Percentiles rank a stretch among this genome's conserved stretches.
Conservation (phyloP, 37 sponge, comb jelly and placozoan species). For the Eunapius fragilis region DNA sequence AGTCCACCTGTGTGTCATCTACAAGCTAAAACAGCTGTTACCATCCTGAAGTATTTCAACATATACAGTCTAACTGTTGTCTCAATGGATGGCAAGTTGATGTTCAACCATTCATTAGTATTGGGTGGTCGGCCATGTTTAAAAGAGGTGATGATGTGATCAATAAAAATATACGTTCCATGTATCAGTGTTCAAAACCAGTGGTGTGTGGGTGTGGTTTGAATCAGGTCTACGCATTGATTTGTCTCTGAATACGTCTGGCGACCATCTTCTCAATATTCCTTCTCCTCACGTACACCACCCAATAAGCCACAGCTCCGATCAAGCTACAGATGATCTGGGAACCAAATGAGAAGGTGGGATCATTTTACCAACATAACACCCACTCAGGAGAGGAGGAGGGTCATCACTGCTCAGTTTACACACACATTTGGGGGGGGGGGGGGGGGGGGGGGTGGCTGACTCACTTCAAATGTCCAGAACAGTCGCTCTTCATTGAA, state of each 20-base stretch:
- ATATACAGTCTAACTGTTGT: neutral
- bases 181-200: too few relatives aligned
- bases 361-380: too few relatives aligned
- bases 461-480: slow-evolving; percentile 56
- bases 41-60: neutral
- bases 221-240: slow-evolving; percentile 27
- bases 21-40: neutral
- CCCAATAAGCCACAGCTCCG: slow-evolving; percentile 15
- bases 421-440: too few relatives aligned
- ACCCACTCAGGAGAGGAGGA: too few relatives aligned
- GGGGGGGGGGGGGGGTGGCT: too few relatives aligned
- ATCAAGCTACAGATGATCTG: neutral
- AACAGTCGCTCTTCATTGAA: slow-evolving; percentile 28
- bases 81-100: neutral
- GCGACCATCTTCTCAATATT: slow-evolving; percentile 42
- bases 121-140: too few relatives aligned
- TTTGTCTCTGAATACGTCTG: slow-evolving; percentile 54
- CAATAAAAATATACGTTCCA: too few relatives aligned
- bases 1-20: neutral
- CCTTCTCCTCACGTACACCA: slow-evolving; percentile 27
- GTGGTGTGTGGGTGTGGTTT: neutral
- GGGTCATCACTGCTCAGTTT: too few relatives aligned
- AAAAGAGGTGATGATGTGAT: too few relatives aligned
- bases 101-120: neutral
- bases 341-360: too few relatives aligned